Evolutionary conservation across 2,888 invertebrate species (phyloP).

Genomic region (Parnassius orleans): DNA sequence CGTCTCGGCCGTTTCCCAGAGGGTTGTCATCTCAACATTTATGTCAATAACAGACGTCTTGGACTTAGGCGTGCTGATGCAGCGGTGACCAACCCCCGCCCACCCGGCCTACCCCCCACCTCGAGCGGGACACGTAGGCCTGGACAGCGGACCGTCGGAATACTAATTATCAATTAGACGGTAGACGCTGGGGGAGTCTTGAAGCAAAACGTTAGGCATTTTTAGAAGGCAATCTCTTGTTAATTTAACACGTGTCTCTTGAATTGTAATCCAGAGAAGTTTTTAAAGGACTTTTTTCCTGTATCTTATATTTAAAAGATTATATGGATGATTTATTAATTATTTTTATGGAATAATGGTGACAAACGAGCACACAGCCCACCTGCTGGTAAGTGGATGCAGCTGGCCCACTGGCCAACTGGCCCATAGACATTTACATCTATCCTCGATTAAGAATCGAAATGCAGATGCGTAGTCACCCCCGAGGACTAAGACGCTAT

Average conservation of each 20-base stretch:
- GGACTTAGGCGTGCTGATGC: slow-evolving; percentile 48
- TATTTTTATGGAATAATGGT: too few species aligned
- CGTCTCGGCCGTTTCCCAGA: slow-evolving; percentile 47
- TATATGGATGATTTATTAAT: too few species aligned
- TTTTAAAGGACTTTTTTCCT: neutral
- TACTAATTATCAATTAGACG: slow-evolving; percentile 73
- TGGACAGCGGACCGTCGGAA: slow-evolving; percentile 55
- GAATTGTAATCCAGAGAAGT: slow-evolving; percentile 7
- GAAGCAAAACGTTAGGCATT: slow-evolving; percentile 33
- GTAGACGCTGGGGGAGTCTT: slow-evolving; percentile 36
- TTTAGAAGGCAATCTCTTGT: slow-evolving; percentile 29
- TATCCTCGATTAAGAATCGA: too few species aligned
- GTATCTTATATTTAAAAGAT: too few species aligned
- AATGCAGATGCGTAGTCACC: too few species aligned
- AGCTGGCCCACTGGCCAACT: too few species aligned
- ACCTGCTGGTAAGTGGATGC: too few species aligned
- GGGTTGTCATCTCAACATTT: slow-evolving; percentile 45
- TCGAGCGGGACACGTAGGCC: slow-evolving; percentile 58
- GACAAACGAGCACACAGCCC: too few species aligned
- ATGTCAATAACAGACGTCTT: slow-evolving; percentile 61
- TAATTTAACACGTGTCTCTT: slow-evolving; percentile 24
- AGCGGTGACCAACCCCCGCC: slow-evolving; percentile 42
- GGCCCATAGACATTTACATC: too few species aligned
- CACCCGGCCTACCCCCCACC: slow-evolving; percentile 37
- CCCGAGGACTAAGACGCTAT: too few species aligned